Evolutionary conservation across 2,113 vertebrate genomes (phyloP), one percentile per base, ranked within the genome.

Genomic region (Anolis sagrei): DNA sequence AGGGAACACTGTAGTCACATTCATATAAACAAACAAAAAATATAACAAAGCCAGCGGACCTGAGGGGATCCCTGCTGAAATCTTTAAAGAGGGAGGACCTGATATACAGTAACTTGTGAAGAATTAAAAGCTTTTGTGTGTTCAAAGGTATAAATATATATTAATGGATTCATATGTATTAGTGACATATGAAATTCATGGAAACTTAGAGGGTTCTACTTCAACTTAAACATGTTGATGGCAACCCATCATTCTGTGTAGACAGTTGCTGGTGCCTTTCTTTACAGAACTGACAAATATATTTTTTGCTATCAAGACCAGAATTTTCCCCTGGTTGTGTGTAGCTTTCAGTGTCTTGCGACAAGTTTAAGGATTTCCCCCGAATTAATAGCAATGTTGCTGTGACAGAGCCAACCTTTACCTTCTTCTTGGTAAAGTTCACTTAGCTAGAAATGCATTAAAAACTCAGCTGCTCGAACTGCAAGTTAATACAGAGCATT

Each of bases 401-500:
- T 51, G 76, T n/a, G 76, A 82, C 68, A 84, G 87, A 87, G 25
- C 4, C 88, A 90, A 87, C 82, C 75, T 84, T 80, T 92, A 51
- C 82, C 86, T 36, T 44, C 58, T 72, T 84, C 76, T 75, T 0
- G 7, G 82, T 72, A 80, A 93, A 91, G 92, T 87, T 94, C 89
- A 85, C 0, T 0, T 64, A 78, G 82, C 44, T 76, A 79, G 83
- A 82, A 91, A 90, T 51, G 58, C 21, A 32, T 6, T 4, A 89
- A 83, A n/a, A 88, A 87, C 76, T 85, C 82, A 36, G 83, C 79
- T 34, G 76, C 74, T 0, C 1, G 8, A 90, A 83, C 75, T 77
- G 75, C 1, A 74, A 86, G 92, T 82, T 89, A 92, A 87, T 75
- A 83, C 7, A 48, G 64, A n/a, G 79, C 82, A 74, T 94, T 94